These are phyloP conservation scores for Eudemis profundana DNA, from an alignment of 2,888 invertebrate species.

Conservation along the genomic window DNA sequence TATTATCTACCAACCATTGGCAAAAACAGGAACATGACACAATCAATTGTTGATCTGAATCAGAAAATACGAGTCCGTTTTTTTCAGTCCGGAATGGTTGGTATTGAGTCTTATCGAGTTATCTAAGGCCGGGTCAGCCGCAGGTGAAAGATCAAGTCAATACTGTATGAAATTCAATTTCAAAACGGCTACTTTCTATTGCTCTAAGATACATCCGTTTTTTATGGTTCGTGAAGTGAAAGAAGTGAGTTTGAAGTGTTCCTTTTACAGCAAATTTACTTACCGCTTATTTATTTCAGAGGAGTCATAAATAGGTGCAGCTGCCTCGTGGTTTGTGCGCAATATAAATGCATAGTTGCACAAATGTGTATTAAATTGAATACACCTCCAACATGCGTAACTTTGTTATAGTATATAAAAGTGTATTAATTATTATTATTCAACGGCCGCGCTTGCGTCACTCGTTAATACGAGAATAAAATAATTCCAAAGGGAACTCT, in stretches of 20 bases:
- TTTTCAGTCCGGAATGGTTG: constrained; percentile 6
- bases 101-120: constrained; percentile 32
- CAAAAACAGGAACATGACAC: neutral
- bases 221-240: constrained; percentile 5
- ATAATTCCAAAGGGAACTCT: too few species aligned
- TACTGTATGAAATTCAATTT: constrained; percentile 41
- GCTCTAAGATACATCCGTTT: constrained; percentile 26
- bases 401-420: too few species aligned
- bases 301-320: too few species aligned
- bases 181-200: constrained; percentile 38
- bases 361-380: too few species aligned
- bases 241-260: neutral
- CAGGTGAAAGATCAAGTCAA: constrained; percentile 33
- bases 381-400: too few species aligned
- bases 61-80: constrained; percentile 7
- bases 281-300: neutral
- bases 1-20: too few species aligned
- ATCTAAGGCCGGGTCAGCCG: constrained; percentile 30
- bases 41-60: neutral
- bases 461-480: too few species aligned
- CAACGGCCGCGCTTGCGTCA: too few species aligned
- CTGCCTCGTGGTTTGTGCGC: too few species aligned
- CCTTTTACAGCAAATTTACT: neutral
- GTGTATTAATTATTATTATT: too few species aligned
- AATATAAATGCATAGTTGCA: too few species aligned